Base-by-base conservation (phyloP, 2,113 vertebrate species). In the Sterrhoptilus dennistouni region DNA sequence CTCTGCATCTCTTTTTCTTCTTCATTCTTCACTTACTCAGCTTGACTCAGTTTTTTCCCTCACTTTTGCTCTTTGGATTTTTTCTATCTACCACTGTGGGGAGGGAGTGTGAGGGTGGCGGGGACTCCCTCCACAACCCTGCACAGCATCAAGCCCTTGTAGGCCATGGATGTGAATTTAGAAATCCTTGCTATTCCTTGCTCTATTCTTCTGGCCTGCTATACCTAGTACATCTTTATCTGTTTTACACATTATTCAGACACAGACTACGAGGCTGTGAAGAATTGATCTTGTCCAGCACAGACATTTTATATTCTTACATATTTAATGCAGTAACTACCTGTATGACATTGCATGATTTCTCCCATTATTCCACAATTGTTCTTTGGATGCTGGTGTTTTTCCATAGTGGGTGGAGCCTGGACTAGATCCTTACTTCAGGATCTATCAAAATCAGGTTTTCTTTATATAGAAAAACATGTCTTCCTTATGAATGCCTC, bases 11-110 rank as follows among this genome's bases (percentile, higher is more conserved):
- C 6, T 17, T 65, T 49, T 42, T 16, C 10, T 66, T 53, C 66
- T 64, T 64, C 22, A 44, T 83, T 85, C 53, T 66, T 63, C 56
- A 29, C 9, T 87, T 75, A 29, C 6, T 59, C 28, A 76, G 22
- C 33, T 18, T 42, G 59, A 50, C 29, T 6, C 33, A 44, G 6
- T 47, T 81, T 82, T 42, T 17, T 4, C 5, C 50, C 21, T 65
- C 0, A 0, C 7, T 88, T 90, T 65, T 57, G 10, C 33, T 25
- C 56, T 63, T 66, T 28, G 0, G 4, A 22, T 78, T 61, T n/a
- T 83, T 13, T 4, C 17, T 8, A 20, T 31, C 12, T 78, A 20
- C 24, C 2, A 0, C 36, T 18, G 12, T 24, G 19, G 21, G 31
- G 33, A 87, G 36, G 21, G 47, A 56, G 4, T 3, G 7, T 47